Percentiles rank a stretch among this genome's conserved stretches.
These are phyloP conservation scores for Argya squamiceps DNA, from an alignment of 2,797 vertebrate species.

Conservation along the genomic window DNA sequence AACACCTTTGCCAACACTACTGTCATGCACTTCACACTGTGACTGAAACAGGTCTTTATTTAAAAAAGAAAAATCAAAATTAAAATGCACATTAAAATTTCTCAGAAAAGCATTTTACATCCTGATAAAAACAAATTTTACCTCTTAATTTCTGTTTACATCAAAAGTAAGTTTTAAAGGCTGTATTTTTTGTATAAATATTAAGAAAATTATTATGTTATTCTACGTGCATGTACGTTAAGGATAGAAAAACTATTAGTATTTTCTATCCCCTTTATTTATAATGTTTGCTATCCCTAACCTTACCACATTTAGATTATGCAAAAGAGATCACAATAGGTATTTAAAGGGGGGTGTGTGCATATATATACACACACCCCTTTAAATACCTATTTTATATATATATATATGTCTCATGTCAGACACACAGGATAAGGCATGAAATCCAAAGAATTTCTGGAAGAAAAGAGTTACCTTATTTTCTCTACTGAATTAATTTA, in stretches of 20 bases:
- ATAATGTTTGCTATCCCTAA: neutral
- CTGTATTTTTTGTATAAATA: neutral
- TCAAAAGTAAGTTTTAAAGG: neutral
- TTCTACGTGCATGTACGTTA: neutral
- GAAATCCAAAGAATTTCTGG: neutral
- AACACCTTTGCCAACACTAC: neutral
- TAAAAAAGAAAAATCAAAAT: neutral
- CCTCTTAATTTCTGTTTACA: neutral
- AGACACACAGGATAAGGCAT: neutral
- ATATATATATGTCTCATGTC: neutral
- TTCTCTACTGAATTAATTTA: neutral
- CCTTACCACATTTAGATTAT: neutral
- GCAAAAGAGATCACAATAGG: neutral
- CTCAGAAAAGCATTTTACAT: neutral
- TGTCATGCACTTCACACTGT: neutral
- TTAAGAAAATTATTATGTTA: neutral
- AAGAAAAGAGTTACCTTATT: neutral
- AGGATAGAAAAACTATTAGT: neutral
- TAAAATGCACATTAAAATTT: neutral
- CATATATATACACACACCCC: accelerated
- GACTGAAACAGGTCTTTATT: neutral
- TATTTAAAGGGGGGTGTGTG: neutral
- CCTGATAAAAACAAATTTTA: neutral
- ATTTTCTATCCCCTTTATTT: neutral
- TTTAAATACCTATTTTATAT: neutral